Evolutionary conservation across 2,888 invertebrate species (phyloP).

Genomic region (Drosophila prostipennis): DNA sequence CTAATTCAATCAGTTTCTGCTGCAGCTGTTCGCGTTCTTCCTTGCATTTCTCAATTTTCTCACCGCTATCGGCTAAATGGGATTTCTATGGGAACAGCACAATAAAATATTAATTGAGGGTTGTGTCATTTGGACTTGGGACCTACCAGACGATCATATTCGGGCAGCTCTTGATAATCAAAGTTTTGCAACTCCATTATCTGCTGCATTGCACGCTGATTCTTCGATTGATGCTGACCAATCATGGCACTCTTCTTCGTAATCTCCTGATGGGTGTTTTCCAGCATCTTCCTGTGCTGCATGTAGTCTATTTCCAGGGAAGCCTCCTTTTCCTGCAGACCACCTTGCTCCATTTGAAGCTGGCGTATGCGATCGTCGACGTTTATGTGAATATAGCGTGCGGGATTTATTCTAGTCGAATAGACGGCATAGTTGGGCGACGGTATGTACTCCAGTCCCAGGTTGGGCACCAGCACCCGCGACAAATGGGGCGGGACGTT

Average conservation of each 20-base stretch:
- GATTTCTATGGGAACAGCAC: constrained; percentile 47
- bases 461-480: constrained; percentile 88
- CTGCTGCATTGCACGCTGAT: constrained; percentile 54
- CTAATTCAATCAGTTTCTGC: constrained; percentile 81
- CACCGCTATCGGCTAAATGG: constrained; percentile 43
- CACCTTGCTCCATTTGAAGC: constrained; percentile 43
- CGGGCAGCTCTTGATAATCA: constrained; percentile 80
- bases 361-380: constrained; percentile 86
- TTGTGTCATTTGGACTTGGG: no score
- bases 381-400: constrained; percentile 88
- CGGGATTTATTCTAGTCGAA: constrained; percentile 86
- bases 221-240: constrained; percentile 56
- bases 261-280: constrained; percentile 28
- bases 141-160: constrained; percentile 79
- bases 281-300: constrained; percentile 14
- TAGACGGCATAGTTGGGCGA: constrained; percentile 92
- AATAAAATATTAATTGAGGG: neutral
- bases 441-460: constrained; percentile 88
- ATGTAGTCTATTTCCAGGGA: constrained; percentile 33
- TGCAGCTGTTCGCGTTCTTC: constrained; percentile 77
- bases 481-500: constrained; percentile 89
- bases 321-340: constrained; percentile 29
- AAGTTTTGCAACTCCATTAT: constrained; percentile 79
- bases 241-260: constrained; percentile 43
- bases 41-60: constrained; percentile 77